Conservation (phyloP, 2,113 vertebrate species). For the Acrocephalus arundinaceus region DNA sequence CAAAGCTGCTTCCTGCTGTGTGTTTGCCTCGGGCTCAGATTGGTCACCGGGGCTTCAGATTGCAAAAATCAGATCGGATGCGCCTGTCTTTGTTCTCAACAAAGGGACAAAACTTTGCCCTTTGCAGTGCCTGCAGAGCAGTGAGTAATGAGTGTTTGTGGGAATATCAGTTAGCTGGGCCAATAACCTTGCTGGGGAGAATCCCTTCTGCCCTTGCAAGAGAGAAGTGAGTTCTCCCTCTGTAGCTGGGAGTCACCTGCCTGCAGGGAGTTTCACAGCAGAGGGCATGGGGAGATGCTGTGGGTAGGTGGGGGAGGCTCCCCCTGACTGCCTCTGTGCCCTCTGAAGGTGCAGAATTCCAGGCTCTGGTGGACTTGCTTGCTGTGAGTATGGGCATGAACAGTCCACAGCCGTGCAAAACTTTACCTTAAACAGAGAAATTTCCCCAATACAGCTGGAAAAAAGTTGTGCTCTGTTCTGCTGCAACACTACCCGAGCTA, state of each 20-base stretch:
- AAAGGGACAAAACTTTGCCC: conserved; percentile 38
- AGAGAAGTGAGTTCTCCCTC: neutral
- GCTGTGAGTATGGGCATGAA: neutral
- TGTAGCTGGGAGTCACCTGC: neutral
- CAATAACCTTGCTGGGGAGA: conserved; percentile 48
- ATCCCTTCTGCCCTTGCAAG: conserved; percentile 26
- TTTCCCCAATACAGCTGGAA: neutral
- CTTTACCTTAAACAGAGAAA: neutral
- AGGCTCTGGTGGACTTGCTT: neutral
- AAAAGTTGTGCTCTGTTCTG: neutral
- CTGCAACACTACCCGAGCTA: neutral
- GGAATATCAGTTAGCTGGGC: neutral
- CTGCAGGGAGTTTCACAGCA: neutral
- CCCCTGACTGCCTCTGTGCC: neutral
- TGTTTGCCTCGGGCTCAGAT: conserved; percentile 10
- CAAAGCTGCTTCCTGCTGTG: conserved; percentile 9
- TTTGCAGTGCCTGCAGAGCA: conserved; percentile 5
- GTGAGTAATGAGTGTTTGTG: conserved; percentile 20
- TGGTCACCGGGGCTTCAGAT: neutral
- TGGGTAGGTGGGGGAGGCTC: neutral
- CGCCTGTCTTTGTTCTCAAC: conserved; percentile 21
- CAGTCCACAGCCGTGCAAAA: neutral
- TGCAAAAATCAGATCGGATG: conserved; percentile 19
- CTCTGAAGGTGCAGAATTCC: neutral
- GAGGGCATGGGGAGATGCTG: neutral